phyloP scores from a whole-genome alignment of 2,797 vertebrate genomes.

The Myotis daubentonii region DNA sequence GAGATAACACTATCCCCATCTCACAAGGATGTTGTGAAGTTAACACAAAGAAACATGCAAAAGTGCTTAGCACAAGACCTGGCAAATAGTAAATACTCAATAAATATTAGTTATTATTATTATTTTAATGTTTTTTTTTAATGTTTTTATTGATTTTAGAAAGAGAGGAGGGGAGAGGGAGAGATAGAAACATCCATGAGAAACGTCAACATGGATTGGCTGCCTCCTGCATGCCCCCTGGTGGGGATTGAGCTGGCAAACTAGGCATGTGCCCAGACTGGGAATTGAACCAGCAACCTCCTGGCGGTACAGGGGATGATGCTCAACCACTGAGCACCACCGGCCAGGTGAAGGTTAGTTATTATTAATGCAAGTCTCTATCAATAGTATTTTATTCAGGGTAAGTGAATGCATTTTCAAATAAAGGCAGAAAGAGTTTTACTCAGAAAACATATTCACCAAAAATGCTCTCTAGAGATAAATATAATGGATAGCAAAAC shows the following conservation, averaged over 20 bases:
- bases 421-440: conserved; percentile 48
- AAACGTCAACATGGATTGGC: too few species aligned
- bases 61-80: not conserved
- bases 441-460: conserved; percentile 50
- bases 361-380: conserved; percentile 41
- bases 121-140: too few species aligned
- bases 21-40: not conserved
- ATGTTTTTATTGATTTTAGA: too few species aligned
- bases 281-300: too few species aligned
- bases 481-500: conserved; percentile 9
- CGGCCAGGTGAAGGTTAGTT: not conserved
- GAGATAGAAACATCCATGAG: too few species aligned
- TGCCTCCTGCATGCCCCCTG: too few species aligned
- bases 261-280: too few species aligned
- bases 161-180: too few species aligned
- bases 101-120: conserved; percentile 47
- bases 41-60: conserved; percentile 38
- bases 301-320: too few species aligned
- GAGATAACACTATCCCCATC: not conserved
- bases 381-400: conserved; percentile 36
- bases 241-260: too few species aligned
- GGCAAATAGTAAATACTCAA: not conserved
- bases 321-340: too few species aligned
- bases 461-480: conserved; percentile 50
- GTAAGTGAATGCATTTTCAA: conserved; percentile 59